A percentile compares a stretch with the other conserved stretches of the same genome.
Evolutionary conservation across 2,113 vertebrate species (phyloP).

Genomic region (Genyomyrus donnyi): DNA sequence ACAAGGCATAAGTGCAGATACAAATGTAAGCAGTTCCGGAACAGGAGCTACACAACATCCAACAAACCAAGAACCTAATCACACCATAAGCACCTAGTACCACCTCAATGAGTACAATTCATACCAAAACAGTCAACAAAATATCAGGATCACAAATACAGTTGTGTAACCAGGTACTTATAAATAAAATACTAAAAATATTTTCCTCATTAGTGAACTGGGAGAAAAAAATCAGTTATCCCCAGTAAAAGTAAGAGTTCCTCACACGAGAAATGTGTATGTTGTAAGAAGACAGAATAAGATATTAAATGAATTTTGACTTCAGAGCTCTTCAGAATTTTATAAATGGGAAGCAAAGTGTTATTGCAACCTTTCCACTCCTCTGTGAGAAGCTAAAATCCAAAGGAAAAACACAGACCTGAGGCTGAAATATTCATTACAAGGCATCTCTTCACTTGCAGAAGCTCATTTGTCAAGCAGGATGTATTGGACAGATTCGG

Average conservation of each 20-base stretch:
- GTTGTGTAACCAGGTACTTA: background rate
- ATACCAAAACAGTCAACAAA: background rate
- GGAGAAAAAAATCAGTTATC: conserved; percentile 22
- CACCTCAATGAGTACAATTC: background rate
- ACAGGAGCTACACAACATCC: background rate
- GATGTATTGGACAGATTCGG: background rate
- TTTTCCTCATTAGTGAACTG: background rate
- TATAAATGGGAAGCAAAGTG: conserved; percentile 21
- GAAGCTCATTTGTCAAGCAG: background rate
- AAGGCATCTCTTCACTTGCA: conserved; percentile 9
- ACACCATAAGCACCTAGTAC: background rate
- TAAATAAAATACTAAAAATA: background rate
- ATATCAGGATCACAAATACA: background rate
- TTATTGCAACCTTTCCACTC: conserved; percentile 12
- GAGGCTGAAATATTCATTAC: background rate
- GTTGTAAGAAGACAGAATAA: background rate
- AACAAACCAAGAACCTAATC: background rate
- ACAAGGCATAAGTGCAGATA: background rate
- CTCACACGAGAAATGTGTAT: background rate
- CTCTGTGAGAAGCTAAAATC: conserved; percentile 16
- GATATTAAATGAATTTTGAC: conserved; percentile 15
- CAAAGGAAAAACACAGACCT: background rate
- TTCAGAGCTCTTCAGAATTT: conserved; percentile 9
- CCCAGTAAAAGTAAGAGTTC: background rate
- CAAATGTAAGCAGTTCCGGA: background rate